Percentiles rank a stretch among this genome's conserved stretches.
These are phyloP conservation scores for Serrognathus titanus DNA, from an alignment of 2,888 invertebrate species.

Conservation along the genomic window DNA sequence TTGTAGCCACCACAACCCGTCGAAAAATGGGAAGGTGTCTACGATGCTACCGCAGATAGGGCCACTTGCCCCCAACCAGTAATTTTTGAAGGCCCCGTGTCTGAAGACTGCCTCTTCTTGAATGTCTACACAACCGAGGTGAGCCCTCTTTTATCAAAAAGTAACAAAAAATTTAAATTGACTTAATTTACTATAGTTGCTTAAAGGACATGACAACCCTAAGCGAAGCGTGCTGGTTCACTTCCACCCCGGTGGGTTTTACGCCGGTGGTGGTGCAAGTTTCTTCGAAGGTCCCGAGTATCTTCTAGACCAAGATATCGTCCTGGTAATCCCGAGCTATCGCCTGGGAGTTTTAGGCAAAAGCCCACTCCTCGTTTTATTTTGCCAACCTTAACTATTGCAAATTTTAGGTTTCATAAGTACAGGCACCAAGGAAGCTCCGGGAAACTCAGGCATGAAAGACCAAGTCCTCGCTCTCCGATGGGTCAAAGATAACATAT, in stretches of 20 bases:
- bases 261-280: constrained; percentile 59
- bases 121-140: constrained; percentile 60
- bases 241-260: constrained; percentile 67
- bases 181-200: constrained; percentile 30
- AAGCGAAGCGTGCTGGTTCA: constrained; percentile 62
- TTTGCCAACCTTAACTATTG: background rate
- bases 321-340: constrained; percentile 65
- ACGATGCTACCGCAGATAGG: constrained; percentile 42
- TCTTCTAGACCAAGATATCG: constrained; percentile 62
- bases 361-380: background rate
- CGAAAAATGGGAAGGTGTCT: constrained; percentile 40
- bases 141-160: background rate
- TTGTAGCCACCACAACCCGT: constrained; percentile 40
- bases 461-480: constrained; percentile 66
- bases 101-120: constrained; percentile 63
- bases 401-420: constrained; percentile 45
- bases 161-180: background rate
- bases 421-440: constrained; percentile 62
- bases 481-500: constrained; percentile 66
- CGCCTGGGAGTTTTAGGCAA: constrained; percentile 56
- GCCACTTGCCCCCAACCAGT: constrained; percentile 44
- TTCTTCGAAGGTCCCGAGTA: constrained; percentile 57
- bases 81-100: constrained; percentile 34
- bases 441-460: constrained; percentile 68
- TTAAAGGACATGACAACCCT: constrained; percentile 34